Evolutionary conservation across 2,888 invertebrate genomes (phyloP), one percentile per base, ranked within the genome.

Genomic region (Fragum sueziense): DNA sequence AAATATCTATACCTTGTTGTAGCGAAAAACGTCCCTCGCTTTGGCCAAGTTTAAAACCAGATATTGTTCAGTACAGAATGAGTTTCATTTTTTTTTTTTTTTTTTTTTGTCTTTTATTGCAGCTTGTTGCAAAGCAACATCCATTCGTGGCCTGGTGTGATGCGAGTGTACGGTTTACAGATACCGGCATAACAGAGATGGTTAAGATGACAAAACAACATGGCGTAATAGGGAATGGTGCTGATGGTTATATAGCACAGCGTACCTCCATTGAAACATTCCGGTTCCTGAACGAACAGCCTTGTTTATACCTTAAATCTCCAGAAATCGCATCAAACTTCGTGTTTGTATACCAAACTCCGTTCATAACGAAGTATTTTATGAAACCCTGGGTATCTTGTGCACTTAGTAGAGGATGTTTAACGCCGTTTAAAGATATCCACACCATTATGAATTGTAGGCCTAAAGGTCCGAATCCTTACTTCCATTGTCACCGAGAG

Each of bases 351-450:
- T 22, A 22, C 20, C 4, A 11, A 20, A 52, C 52, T 14, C n/a
- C 20, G 20, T 65, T 65, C 22, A 22, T 65, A 14, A 37, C 2
- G 17, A 14, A 65, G n/a, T 34, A 65, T 22, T n/a, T 65, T 7
- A 37, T 65, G 34, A 33, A 14, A 17, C 65, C 65, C 4, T 65
- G 65, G 65, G 65, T 65, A 17, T 22, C 22, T 3, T 65, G 65
- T 22, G 65, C 65, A 4, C 31, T 65, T 22, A 65, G 9, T 34
- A 22, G 4, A n/a, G 65, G 34, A 6, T 65, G 65, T 37, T 20
- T 65, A 37, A 22, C 34, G 22, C 11, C 34, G 6, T 6, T 3
- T n/a, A n/a, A 34, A 34, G 17, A 31, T 22, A 2, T 22, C 3
- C 6, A 33, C 6, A 11, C 11, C 3, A 17, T 29, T 34, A 33